Percentiles rank a stretch among this genome's conserved stretches.
Conservation (phyloP, 2,888 invertebrate species). For the Melanostoma mellinum region DNA sequence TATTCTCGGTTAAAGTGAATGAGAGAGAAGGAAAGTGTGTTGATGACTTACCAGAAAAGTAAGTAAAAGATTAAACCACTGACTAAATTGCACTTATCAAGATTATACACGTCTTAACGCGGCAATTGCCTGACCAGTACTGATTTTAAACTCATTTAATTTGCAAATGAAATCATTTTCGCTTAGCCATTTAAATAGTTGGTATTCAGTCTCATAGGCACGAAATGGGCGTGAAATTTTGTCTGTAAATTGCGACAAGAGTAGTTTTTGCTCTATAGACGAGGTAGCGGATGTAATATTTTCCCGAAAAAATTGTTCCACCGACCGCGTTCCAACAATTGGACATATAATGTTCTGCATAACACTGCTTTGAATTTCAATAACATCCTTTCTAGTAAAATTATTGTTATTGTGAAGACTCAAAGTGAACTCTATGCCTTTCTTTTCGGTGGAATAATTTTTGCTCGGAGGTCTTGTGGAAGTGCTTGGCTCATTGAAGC, state of each 20-base stretch:
- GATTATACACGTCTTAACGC: too few relatives aligned
- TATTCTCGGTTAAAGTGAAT: too few relatives aligned
- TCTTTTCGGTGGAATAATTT: neutral
- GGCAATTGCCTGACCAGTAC: too few relatives aligned
- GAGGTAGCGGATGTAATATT: neutral
- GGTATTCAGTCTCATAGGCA: neutral
- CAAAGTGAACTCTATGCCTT: neutral
- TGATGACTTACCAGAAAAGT: too few relatives aligned
- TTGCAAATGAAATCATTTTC: neutral
- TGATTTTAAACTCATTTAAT: too few relatives aligned
- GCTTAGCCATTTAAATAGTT: neutral
- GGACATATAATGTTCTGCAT: neutral
- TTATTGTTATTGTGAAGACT: neutral
- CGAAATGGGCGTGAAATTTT: constrained; percentile 5
- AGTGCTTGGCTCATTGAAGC: neutral
- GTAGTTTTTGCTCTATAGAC: neutral
- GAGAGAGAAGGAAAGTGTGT: too few relatives aligned
- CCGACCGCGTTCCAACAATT: neutral
- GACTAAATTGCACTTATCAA: too few relatives aligned
- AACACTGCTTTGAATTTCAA: neutral
- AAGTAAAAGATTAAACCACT: too few relatives aligned
- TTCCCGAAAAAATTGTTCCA: neutral
- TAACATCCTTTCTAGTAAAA: neutral
- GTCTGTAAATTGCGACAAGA: neutral
- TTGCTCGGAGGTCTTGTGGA: neutral